Evolutionary conservation across 2,888 invertebrate genomes (phyloP).

Genomic region (Tenthredo scrophulariae): DNA sequence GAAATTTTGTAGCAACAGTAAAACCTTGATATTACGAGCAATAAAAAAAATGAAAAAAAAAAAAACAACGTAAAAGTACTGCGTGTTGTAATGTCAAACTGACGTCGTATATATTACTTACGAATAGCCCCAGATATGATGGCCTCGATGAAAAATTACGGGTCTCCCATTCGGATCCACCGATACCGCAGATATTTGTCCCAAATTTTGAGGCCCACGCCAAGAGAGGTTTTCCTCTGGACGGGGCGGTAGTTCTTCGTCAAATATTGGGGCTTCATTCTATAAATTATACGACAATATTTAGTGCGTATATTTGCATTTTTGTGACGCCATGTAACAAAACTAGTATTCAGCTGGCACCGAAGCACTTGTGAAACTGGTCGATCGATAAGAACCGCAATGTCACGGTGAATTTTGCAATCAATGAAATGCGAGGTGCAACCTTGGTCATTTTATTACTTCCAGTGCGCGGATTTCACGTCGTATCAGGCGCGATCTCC

Average conservation of each 20-base stretch:
- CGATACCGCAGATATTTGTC: conserved; percentile 93
- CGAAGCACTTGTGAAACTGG: not conserved
- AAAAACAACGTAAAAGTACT: conserved; percentile 11
- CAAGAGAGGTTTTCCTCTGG: conserved; percentile 67
- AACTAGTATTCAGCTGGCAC: not conserved
- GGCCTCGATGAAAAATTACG: conserved; percentile 92
- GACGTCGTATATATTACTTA: conserved; percentile 76
- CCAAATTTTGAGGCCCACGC: conserved; percentile 80
- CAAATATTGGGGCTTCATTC: conserved; percentile 64
- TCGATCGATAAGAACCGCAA: conserved; percentile 12
- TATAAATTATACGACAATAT: conserved; percentile 36
- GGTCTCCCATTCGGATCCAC: conserved; percentile 89
- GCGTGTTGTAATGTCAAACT: not conserved
- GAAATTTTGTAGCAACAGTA: not conserved
- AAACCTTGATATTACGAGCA: not conserved
- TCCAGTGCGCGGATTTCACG: not conserved
- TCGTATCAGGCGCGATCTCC: not conserved
- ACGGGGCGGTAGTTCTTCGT: conserved; percentile 57
- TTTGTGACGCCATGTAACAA: not conserved
- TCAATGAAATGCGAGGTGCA: not conserved
- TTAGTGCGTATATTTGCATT: not conserved
- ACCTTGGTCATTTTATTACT: not conserved
- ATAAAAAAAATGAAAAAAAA: not conserved
- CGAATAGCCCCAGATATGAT: conserved; percentile 88
- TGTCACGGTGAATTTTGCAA: not conserved